These are phyloP conservation scores for Ranitomeya variabilis DNA, from an alignment of 2,113 vertebrate genomes.

Conservation along the genomic window DNA sequence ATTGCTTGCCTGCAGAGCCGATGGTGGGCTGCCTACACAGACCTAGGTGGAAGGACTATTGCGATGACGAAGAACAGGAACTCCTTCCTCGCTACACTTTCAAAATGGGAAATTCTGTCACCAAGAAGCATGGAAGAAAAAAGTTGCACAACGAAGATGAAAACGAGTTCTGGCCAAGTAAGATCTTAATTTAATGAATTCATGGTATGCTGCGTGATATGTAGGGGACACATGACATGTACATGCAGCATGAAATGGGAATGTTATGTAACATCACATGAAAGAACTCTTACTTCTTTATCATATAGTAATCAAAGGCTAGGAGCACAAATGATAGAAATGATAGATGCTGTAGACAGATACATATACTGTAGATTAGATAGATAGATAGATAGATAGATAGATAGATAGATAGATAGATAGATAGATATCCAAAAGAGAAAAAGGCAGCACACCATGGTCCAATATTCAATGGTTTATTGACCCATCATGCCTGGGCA, in stretches of 20 bases:
- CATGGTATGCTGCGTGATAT: background rate
- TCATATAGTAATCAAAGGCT: background rate
- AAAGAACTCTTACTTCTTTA: background rate
- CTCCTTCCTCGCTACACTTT: conserved; percentile 67
- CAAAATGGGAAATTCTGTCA: conserved; percentile 77
- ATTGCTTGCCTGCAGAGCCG: conserved; percentile 75
- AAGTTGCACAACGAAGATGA: conserved; percentile 76
- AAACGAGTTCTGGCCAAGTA: conserved; percentile 80
- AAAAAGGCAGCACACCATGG: no score
- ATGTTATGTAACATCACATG: background rate
- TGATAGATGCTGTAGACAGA: no score
- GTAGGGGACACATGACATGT: background rate
- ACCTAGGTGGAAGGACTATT: conserved; percentile 70
- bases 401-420: no score
- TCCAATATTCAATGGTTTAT: no score
- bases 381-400: no score
- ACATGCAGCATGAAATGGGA: background rate
- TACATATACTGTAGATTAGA: no score
- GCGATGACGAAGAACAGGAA: conserved; percentile 76
- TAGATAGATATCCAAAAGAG: no score
- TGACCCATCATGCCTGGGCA: no score
- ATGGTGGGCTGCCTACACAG: conserved; percentile 78
- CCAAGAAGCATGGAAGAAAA: conserved; percentile 71
- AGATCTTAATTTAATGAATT: conserved; percentile 62
- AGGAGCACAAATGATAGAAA: background rate